Conservation (phyloP, 2,888 invertebrate species). For the Cyaniris semiargus region DNA sequence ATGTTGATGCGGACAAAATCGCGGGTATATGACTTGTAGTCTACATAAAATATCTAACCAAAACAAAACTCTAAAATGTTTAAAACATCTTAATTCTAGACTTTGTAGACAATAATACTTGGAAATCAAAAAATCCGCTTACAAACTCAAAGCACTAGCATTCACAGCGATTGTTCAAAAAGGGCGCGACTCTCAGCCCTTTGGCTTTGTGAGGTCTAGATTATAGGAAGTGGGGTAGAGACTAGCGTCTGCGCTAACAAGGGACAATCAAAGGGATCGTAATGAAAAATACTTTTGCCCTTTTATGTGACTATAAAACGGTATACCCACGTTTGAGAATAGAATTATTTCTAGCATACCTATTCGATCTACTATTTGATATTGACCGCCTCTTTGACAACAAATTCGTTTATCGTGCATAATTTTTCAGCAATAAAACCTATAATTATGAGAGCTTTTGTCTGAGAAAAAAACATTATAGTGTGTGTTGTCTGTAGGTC, state of each 20-base stretch:
- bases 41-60: too few species aligned
- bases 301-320: background rate
- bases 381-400: background rate
- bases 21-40: too few species aligned
- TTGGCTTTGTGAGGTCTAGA: slow-evolving; percentile 7
- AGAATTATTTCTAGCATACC: too few species aligned
- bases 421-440: too few species aligned
- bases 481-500: background rate
- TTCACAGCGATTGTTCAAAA: slow-evolving; percentile 7
- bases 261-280: background rate
- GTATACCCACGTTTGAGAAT: too few species aligned
- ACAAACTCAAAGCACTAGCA: background rate
- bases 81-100: too few species aligned
- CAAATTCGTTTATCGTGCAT: background rate
- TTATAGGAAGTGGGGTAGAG: slow-evolving; percentile 14
- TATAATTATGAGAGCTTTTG: too few species aligned
- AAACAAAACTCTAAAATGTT: too few species aligned
- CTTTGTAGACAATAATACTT: too few species aligned
- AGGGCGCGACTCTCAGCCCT: background rate
- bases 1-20: too few species aligned
- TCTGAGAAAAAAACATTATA: too few species aligned
- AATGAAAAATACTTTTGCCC: background rate
- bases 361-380: too few species aligned
- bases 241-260: background rate
- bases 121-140: background rate